Evolutionary conservation across 2,113 vertebrate species (phyloP).

Genomic region (Pelmatolapia mariae): DNA sequence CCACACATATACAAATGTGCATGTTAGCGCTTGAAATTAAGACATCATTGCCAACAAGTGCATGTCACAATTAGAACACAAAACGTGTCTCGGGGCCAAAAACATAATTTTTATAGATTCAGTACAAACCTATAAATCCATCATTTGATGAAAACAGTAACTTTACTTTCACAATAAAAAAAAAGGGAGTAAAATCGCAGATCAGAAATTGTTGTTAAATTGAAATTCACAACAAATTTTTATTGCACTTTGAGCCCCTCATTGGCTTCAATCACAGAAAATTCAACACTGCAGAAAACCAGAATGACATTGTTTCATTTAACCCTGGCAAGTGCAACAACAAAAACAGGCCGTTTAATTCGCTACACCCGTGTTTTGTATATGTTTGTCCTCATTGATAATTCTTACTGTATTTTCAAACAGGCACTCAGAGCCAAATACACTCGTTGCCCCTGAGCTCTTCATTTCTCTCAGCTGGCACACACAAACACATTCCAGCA

Average conservation of each 20-base stretch:
- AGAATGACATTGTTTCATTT: not conserved
- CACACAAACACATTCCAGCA: slow-evolving; percentile 41
- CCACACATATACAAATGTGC: not conserved
- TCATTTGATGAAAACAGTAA: not conserved
- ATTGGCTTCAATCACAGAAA: not conserved
- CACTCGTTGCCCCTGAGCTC: slow-evolving; percentile 48
- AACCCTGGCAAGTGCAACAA: not conserved
- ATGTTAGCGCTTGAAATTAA: not conserved
- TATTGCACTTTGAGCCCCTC: not conserved
- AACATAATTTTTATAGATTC: not conserved
- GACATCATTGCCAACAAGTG: not conserved
- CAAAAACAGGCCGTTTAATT: not conserved
- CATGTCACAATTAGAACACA: not conserved
- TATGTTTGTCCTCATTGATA: not conserved
- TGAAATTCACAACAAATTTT: not conserved
- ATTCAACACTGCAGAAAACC: not conserved
- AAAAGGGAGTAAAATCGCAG: not conserved
- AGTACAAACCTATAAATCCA: not conserved
- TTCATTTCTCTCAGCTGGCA: slow-evolving; percentile 28
- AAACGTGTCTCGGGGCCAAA: not conserved
- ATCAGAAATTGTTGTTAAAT: not conserved
- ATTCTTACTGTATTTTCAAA: slow-evolving; percentile 25
- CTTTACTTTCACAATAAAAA: not conserved
- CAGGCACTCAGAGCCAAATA: slow-evolving; percentile 41
- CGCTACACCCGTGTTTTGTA: not conserved